phyloP scores from a whole-genome alignment of 2,797 vertebrate species.

The Sebastes hubbsi region DNA sequence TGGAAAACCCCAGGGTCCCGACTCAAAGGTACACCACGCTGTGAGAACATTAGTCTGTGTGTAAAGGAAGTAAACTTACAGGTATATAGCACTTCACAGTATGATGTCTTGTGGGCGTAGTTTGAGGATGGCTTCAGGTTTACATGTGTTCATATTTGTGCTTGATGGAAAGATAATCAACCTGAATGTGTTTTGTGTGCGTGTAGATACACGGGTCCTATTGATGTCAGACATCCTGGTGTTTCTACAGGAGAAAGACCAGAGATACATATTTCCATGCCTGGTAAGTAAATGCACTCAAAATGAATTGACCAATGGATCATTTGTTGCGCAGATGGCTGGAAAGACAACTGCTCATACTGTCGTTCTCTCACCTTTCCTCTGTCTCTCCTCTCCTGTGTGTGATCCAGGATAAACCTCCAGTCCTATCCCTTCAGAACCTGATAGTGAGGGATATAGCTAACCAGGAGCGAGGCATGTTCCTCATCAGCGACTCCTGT shows the following conservation, averaged over 20 bases:
- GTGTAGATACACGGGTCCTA: conserved; percentile 86
- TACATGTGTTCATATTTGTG: neutral
- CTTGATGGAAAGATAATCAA: neutral
- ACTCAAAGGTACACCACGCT: conserved; percentile 85
- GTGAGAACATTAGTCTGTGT: neutral
- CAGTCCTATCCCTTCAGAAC: conserved; percentile 89
- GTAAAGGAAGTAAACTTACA: neutral
- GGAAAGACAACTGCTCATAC: neutral
- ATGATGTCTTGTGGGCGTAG: neutral
- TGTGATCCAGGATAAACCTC: conserved; percentile 86
- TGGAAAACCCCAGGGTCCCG: conserved; percentile 88
- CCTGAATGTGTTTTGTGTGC: neutral
- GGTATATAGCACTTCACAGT: neutral
- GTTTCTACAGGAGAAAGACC: conserved; percentile 87
- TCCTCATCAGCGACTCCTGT: conserved; percentile 87
- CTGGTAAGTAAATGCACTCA: conserved; percentile 75
- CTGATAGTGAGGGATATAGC: conserved; percentile 92
- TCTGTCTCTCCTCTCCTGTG: neutral
- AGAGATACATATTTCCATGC: conserved; percentile 90
- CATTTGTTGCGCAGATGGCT: neutral
- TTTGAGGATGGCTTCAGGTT: too few species aligned
- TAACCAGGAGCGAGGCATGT: conserved; percentile 95
- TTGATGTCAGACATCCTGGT: conserved; percentile 83
- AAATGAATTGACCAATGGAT: neutral
- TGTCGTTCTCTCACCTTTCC: neutral